Percentiles rank a stretch among this genome's conserved stretches.
Conservation (phyloP, 2,797 vertebrate species). For the Sternotherus odoratus region DNA sequence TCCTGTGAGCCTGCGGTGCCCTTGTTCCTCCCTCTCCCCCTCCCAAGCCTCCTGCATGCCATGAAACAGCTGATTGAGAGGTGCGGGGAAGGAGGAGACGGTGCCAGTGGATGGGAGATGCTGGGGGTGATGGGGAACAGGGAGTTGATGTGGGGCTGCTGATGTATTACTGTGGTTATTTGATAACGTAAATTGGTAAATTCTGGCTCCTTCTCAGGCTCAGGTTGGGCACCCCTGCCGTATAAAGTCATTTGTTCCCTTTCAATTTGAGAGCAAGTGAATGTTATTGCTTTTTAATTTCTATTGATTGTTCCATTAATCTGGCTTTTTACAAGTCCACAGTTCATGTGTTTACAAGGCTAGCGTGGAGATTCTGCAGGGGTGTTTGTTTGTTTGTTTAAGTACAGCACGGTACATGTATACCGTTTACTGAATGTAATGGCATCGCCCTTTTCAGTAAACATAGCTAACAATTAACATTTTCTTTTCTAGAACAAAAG, state of each 20-base stretch:
- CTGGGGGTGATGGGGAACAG: too few species aligned
- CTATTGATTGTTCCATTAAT: background rate
- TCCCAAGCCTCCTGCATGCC: too few species aligned
- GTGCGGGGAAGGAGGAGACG: too few species aligned
- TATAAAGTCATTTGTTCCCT: background rate
- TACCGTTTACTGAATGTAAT: background rate
- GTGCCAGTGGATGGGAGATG: too few species aligned
- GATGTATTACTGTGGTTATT: too few species aligned
- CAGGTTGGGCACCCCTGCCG: background rate
- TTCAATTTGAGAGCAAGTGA: background rate
- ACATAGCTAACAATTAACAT: background rate
- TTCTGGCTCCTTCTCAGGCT: too few species aligned
- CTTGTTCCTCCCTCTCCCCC: too few species aligned
- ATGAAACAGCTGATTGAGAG: too few species aligned
- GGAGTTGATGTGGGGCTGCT: too few species aligned
- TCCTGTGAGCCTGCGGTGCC: too few species aligned
- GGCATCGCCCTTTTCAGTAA: background rate
- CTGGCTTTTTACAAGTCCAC: background rate
- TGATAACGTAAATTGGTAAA: too few species aligned
- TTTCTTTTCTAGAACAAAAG: background rate
- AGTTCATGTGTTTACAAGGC: background rate
- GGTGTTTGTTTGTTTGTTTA: background rate
- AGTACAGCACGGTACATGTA: background rate
- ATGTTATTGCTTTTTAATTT: background rate
- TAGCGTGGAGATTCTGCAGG: background rate